Base-by-base conservation (phyloP, 2,113 vertebrate species). In the Corynorhinus townsendii region DNA sequence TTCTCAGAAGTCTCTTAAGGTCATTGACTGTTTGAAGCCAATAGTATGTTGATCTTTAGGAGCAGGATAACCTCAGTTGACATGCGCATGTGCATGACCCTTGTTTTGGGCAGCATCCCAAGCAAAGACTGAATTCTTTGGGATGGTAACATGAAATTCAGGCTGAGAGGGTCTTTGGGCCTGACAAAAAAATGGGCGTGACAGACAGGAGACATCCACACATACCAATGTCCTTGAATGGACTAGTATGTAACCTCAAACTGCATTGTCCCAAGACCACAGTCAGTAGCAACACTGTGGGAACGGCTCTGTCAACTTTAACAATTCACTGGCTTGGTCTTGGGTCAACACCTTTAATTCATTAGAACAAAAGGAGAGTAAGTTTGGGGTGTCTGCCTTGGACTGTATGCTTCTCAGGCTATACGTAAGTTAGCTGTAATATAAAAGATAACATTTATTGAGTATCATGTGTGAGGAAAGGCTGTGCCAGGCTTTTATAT, bases 1-100 rank as follows among this genome's bases (percentile, higher is more conserved):
- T 86, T 75, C 91, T 45, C 79, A 20, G 16, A 90, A 79, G 43
- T 43, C 2, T 90, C 38, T 87, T 59, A n/a, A n/a, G 12, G 59
- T 6, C 17, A 19, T 43, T 72, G 79, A 52, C 15, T 1, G 20
- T 56, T 64, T 82, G 12, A 40, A 56, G 64, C 22, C 45, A 22
- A 3, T 8, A 26, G 24, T 22, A 33, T 16, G 47, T 30, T 72
- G 19, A 54, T 33, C 16, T 94, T 68, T 26, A 26, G 30, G 20
- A 73, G 38, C 15, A 79, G 45, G 11, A 30, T 59, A 26, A 49
- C 14, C 30, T n/a, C 19, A 19, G 7, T 3, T 54, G 30, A 38
- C 24, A 14, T 20, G 38, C 0, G 5, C 14, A 4, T 80, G 10
- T 33, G 1, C 3, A 2, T 30, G 26, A 56, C 16, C 20, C 45